A percentile compares a stretch with the other conserved stretches of the same genome.
Conservation (phyloP, 2,888 invertebrate species). For the Myopa testacea region DNA sequence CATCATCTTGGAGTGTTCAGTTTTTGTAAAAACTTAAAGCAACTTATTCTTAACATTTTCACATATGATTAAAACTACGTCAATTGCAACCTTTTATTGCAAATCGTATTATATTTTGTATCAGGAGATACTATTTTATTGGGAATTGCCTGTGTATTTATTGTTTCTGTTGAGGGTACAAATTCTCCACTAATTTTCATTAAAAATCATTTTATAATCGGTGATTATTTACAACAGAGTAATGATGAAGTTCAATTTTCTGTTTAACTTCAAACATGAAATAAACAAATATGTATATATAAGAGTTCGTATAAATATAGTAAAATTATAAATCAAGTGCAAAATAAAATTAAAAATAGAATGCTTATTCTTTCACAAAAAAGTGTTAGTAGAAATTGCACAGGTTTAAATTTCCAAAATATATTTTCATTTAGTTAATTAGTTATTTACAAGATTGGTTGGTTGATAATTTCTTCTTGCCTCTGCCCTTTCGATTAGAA, state of each 20-base stretch:
- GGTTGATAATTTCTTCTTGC: constrained; percentile 4
- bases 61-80: constrained; percentile 17
- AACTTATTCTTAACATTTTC: background rate
- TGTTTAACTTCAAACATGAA: background rate
- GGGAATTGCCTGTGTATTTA: background rate
- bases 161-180: background rate
- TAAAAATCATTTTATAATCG: constrained; percentile 8
- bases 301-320: background rate
- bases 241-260: background rate
- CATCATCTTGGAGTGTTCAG: background rate
- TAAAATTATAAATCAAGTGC: background rate
- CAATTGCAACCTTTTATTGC: constrained; percentile 36
- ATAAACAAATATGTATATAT: background rate
- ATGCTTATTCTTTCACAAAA: background rate
- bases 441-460: constrained; percentile 26
- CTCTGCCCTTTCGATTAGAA: background rate
- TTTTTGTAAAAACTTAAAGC: constrained; percentile 21
- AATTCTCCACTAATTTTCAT: background rate
- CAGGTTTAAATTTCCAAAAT: constrained; percentile 11
- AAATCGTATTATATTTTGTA: constrained; percentile 17
- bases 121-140: background rate
- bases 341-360: background rate
- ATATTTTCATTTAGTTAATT: constrained; percentile 1
- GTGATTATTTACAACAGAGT: constrained; percentile 6
- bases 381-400: constrained; percentile 30